Evolutionary conservation across 2,113 vertebrate genomes (phyloP), one percentile per base, ranked within the genome.

Genomic region (Perccottus glenii): DNA sequence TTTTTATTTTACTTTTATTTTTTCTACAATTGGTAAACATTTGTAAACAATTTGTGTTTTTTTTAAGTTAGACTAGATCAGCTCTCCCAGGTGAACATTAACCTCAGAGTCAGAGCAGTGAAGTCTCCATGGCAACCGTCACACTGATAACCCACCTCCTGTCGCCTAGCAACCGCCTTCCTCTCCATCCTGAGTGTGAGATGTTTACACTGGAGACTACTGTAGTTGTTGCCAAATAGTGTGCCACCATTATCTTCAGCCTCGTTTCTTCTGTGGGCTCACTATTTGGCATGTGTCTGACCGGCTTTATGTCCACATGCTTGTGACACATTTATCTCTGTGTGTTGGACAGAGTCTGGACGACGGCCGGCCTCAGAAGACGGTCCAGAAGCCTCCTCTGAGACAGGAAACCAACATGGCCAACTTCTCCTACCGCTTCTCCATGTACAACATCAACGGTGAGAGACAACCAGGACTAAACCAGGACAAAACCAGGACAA

Each of bases 361-460:
- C 91, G 94, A 96, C 27, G 97, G 96, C 27, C 94, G 93, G 72
- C 92, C 95, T 1, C 85, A 91, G 88, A 95, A 96, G 83, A 5
- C 79, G 0, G 91, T 96, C 59, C 94, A 97, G 73, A 98, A 97
- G 85, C 95, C 96, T 57, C 96, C 97, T 70, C 95, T 98, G 83
- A 93, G 93, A 55, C 96, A 98, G 73, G 98, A 99, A 87, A 98
- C 97, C 6, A 99, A 99, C 85, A 95, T 99, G 85, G 98, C 98
- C 80, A 99, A 98, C 89, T 99, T 99, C 92, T 98, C 96, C n/a
- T 99, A 99, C 82, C 95, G 98, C 15, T 99, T 99, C 90, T 99
- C 98, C 27, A 98, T 99, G 95, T 98, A 99, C 82, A 99, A 99
- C 86, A 93, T 99, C 75, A 98, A 99, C 81, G 98, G 98, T 99